Base-by-base conservation (phyloP, 2,888 invertebrate genomes). In the Pachydiplax longipennis region DNA sequence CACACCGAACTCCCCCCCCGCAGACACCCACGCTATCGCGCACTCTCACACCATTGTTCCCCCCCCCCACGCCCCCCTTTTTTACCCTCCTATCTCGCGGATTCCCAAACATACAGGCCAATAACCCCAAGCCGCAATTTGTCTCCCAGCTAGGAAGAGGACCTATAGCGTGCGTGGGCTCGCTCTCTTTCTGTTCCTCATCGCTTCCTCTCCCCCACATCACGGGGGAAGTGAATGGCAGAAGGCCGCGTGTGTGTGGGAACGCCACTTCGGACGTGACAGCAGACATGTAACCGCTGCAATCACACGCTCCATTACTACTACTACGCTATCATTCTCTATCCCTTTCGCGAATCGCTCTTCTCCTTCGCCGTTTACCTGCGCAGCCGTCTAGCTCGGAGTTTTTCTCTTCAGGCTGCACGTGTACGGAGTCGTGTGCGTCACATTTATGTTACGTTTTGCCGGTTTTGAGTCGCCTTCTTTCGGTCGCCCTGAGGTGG, bases 81-180 rank as follows among this genome's bases (percentile, higher is more conserved):
- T 12, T 65, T 61, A 12, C 61, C 58, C 61, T 37, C 87, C 10
- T 37, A 18, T 37, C 61, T 87, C 61, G 87, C 87, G 61, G 87
- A 87, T 61, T 87, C 87, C 87, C 87, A 87, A 87, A 87, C 87
- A 87, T 15, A n/a, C 58, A 87, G 87, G 87, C 61, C 87, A 87
- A 61, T 87, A 58, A 87, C 87, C 87, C 87, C 83, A 25, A 48
- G 8, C 61, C 61, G 65, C 35, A 37, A 65, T 37, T 87, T 87
- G 61, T 37, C 87, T 87, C 87, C 65, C 58, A 31, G 22, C 81
- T 31, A 35, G 80, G 44, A 44, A 44, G 15, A 40, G 81, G 37
- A 44, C 81, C 81, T n/a, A n/a, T n/a, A 5, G 82, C 82, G 31
- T 31, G 83, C 22, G 53, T 82, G 53, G 82, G 82, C 53, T 18